phyloP scores from a whole-genome alignment of 2,797 vertebrate species.

The Lateolabrax maculatus region DNA sequence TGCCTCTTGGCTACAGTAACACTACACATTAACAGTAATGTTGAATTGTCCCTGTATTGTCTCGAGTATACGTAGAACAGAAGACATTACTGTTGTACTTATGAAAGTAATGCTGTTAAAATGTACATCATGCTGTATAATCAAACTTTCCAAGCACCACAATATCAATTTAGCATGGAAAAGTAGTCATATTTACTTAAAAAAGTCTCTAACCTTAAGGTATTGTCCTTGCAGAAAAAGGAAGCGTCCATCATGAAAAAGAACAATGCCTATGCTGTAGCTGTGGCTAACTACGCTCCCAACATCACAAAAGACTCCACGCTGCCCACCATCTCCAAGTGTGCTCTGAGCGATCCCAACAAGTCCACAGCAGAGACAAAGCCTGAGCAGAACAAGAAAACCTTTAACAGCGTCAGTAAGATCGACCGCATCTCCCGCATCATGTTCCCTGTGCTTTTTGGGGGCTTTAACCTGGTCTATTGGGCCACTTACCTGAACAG shows the following conservation, averaged over 20 bases:
- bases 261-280: constrained; percentile 96
- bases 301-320: constrained; percentile 93
- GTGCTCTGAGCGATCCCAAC: constrained; percentile 81
- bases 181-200: background rate
- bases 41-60: no score
- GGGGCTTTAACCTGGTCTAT: constrained; percentile 95
- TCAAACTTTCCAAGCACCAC: background rate
- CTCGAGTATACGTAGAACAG: no score
- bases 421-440: constrained; percentile 98
- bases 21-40: no score
- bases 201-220: background rate
- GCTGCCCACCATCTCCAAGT: constrained; percentile 92
- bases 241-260: constrained; percentile 93
- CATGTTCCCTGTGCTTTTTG: constrained; percentile 95
- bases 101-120: no score
- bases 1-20: no score
- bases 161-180: background rate
- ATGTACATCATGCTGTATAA: no score
- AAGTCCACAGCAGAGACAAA: constrained; percentile 88
- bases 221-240: constrained; percentile 90
- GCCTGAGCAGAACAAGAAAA: constrained; percentile 92
- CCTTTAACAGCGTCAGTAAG: constrained; percentile 97
- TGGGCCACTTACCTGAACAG: constrained; percentile 97
- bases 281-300: constrained; percentile 95
- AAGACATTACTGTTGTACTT: no score